Conservation (phyloP, 2,888 invertebrate genomes). For the Monoplex corrugatus region DNA sequence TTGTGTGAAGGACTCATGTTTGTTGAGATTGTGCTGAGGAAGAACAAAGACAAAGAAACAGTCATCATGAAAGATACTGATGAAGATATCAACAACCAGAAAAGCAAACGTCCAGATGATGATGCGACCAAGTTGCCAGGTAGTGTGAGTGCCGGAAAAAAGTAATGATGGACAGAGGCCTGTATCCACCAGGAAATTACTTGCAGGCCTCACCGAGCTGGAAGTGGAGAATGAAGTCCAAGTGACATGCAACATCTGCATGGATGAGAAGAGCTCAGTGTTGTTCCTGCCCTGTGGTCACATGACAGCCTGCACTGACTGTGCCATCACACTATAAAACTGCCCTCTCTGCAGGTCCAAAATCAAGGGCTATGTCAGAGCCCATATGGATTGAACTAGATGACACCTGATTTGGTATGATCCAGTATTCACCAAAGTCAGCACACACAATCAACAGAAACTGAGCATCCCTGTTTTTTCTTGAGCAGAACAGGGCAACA, state of each 20-base stretch:
- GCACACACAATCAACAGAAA: too few relatives aligned
- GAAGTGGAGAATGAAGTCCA: slow-evolving; percentile 36
- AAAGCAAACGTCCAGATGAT: not conserved
- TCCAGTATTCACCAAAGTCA: too few relatives aligned
- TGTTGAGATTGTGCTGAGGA: too few relatives aligned
- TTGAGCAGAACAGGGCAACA: not conserved
- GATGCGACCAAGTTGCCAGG: too few relatives aligned
- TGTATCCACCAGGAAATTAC: too few relatives aligned
- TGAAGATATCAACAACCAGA: not conserved
- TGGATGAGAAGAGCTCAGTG: slow-evolving; percentile 37
- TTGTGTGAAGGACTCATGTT: too few relatives aligned
- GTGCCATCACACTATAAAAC: slow-evolving; percentile 27
- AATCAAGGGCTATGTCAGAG: slow-evolving; percentile 38
- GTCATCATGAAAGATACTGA: not conserved
- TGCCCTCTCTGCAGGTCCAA: slow-evolving; percentile 38
- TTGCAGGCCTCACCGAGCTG: slow-evolving; percentile 4
- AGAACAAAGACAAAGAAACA: too few relatives aligned
- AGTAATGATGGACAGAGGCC: too few relatives aligned
- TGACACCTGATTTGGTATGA: too few relatives aligned
- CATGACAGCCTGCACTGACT: slow-evolving; percentile 18
- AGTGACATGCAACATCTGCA: slow-evolving; percentile 31
- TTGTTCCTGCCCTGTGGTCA: slow-evolving; percentile 43
- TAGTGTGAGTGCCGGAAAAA: too few relatives aligned
- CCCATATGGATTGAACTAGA: slow-evolving; percentile 19
- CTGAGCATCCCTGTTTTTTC: too few relatives aligned